A percentile compares a stretch with the other conserved stretches of the same genome.
phyloP scores from a whole-genome alignment of 2,113 vertebrate species.

The Leuciscus idus region DNA sequence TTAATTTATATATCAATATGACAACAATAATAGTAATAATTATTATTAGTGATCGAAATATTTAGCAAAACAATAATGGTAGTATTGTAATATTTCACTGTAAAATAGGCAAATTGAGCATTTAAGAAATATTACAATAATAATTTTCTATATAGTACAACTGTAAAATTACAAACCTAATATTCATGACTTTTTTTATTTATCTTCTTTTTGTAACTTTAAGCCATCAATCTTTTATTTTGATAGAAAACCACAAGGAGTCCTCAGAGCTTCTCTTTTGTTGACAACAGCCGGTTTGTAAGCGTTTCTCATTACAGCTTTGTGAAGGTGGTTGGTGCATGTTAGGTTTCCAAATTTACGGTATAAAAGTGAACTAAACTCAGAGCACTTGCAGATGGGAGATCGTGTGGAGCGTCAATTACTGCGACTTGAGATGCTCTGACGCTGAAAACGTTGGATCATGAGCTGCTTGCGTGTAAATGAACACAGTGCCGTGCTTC shows the following conservation, averaged over 20 bases:
- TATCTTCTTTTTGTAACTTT: too few species aligned
- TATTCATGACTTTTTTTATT: too few species aligned
- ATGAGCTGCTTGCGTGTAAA: background rate
- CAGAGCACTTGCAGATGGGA: background rate
- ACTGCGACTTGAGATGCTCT: too few species aligned
- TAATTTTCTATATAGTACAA: too few species aligned
- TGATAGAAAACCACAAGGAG: background rate
- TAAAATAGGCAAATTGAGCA: too few species aligned
- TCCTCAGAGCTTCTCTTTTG: background rate
- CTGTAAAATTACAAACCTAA: too few species aligned
- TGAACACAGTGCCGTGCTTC: background rate
- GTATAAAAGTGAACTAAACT: background rate
- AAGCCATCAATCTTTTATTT: background rate
- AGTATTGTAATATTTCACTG: too few species aligned
- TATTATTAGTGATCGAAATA: too few species aligned
- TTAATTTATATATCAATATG: background rate
- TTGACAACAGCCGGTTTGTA: too few species aligned
- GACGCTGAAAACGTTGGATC: background rate
- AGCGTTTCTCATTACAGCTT: background rate
- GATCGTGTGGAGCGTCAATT: background rate
- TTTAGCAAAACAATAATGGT: too few species aligned
- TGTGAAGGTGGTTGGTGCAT: background rate
- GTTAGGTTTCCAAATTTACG: background rate
- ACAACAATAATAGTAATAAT: background rate
- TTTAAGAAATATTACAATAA: too few species aligned